phyloP scores from a whole-genome alignment of 2,113 vertebrate species.

The Tursiops truncatus region DNA sequence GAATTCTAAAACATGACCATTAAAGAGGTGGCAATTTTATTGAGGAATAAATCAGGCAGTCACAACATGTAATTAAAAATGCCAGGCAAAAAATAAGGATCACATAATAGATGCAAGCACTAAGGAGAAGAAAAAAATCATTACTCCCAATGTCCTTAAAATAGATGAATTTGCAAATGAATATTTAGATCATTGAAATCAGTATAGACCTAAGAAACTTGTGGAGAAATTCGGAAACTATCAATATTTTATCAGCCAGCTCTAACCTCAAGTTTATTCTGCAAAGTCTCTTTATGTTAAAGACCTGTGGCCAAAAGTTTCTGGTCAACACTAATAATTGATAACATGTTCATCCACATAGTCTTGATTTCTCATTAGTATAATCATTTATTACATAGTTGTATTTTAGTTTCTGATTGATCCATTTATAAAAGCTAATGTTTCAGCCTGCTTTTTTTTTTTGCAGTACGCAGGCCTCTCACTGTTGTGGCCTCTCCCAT shows the following conservation, averaged over 20 bases:
- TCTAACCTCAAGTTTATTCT: constrained; percentile 5
- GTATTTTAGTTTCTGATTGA: constrained; percentile 18
- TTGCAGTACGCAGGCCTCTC: no score
- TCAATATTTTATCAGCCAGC: background rate
- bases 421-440: background rate
- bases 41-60: background rate
- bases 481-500: no score
- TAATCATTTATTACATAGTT: background rate
- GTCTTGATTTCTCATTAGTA: constrained; percentile 6
- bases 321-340: background rate
- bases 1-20: background rate
- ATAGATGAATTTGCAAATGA: constrained; percentile 30
- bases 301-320: background rate
- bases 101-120: background rate
- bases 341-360: background rate
- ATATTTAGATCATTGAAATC: constrained; percentile 13
- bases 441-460: background rate
- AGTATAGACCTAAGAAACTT: background rate
- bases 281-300: background rate
- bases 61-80: background rate
- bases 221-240: constrained; percentile 17
- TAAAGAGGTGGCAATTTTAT: constrained; percentile 7
- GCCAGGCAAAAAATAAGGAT: background rate
- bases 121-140: background rate
- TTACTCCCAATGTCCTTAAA: background rate